Percentiles rank a stretch among this genome's conserved stretches.
Conservation (phyloP, 1,140 invertebrate genomes). For the Antheraea mylitta region DNA sequence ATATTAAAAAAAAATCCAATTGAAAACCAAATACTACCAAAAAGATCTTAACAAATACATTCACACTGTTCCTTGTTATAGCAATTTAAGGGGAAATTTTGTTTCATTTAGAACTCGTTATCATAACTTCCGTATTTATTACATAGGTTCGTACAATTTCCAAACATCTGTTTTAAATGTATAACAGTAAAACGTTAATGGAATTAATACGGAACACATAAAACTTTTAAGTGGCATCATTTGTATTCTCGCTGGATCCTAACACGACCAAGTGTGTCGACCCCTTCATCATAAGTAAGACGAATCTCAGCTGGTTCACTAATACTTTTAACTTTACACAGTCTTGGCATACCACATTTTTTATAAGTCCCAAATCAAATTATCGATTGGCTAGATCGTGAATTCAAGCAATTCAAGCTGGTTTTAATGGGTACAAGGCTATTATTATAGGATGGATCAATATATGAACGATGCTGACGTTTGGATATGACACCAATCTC, state of each 20-base stretch:
- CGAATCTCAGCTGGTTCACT: not conserved
- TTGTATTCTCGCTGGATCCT: conserved; percentile 55
- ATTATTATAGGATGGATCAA: no score
- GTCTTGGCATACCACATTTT: no score
- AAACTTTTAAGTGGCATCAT: conserved; percentile 68
- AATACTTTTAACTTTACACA: no score
- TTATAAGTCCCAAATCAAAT: no score
- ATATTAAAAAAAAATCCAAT: no score
- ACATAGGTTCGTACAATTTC: not conserved
- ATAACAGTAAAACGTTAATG: conserved; percentile 67
- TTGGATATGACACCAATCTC: no score
- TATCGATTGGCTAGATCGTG: no score
- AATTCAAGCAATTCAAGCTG: no score
- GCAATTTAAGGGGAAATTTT: not conserved
- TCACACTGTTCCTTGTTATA: not conserved
- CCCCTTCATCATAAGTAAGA: conserved; percentile 12
- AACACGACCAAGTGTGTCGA: conserved; percentile 31
- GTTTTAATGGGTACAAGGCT: no score
- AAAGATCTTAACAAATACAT: no score
- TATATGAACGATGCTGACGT: no score
- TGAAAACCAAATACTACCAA: no score
- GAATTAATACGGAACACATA: conserved; percentile 67
- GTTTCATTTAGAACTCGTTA: not conserved
- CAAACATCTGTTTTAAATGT: conserved; percentile 61
- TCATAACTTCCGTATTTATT: not conserved